Evolutionary conservation across 2,797 vertebrate species (phyloP).

Genomic region (Antennarius maculatus): DNA sequence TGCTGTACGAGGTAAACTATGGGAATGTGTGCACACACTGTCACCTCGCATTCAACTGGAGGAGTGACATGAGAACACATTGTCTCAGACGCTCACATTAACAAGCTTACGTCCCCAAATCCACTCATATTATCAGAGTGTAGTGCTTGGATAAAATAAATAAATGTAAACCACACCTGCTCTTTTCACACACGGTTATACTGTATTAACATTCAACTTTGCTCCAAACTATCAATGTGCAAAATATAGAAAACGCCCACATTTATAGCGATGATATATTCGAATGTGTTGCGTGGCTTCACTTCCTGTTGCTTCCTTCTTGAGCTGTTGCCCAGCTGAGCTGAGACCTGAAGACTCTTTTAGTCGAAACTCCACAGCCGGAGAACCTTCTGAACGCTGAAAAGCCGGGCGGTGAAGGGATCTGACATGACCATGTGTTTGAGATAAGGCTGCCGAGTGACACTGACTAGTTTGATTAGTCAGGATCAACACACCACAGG

Average conservation of each 20-base stretch:
- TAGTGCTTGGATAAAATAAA: conserved; percentile 12
- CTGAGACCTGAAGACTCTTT: conserved; percentile 37
- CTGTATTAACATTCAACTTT: not conserved
- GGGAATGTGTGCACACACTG: conserved; percentile 57
- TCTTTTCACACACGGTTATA: not conserved
- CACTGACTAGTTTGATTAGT: conserved; percentile 78
- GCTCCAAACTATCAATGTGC: not conserved
- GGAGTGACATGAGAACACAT: conserved; percentile 56
- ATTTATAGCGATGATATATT: not conserved
- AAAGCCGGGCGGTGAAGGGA: conserved; percentile 61
- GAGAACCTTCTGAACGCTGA: conserved; percentile 72
- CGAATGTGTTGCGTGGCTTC: not conserved
- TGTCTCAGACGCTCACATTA: conserved; percentile 42
- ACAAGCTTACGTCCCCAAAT: conserved; percentile 45
- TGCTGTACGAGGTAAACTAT: conserved; percentile 95
- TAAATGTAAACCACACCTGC: not conserved
- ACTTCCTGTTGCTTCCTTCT: not conserved
- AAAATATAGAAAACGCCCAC: not conserved
- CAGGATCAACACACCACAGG: conserved; percentile 55
- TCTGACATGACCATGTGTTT: conserved; percentile 83
- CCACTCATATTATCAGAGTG: conserved; percentile 3
- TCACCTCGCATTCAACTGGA: conserved; percentile 60
- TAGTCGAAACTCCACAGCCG: conserved; percentile 39
- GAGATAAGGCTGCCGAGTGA: conserved; percentile 72
- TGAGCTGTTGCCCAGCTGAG: not conserved